These are phyloP conservation scores for Montipora capitata DNA, from an alignment of 92 coral and sea anemone species.

Conservation along the genomic window DNA sequence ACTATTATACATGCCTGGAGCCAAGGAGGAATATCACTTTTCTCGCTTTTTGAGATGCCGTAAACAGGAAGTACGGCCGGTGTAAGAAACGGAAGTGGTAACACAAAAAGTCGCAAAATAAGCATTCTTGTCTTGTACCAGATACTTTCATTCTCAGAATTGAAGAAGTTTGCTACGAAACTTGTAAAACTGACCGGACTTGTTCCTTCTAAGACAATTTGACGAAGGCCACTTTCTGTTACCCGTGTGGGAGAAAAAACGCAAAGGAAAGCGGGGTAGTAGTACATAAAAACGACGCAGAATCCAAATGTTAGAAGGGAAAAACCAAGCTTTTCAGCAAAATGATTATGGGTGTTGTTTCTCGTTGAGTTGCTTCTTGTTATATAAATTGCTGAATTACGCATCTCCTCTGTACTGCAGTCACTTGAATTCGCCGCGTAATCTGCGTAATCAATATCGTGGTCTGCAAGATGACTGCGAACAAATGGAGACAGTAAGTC, in stretches of 20 bases:
- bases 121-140: neutral
- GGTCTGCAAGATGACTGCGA: neutral
- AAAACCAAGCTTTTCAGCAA: neutral
- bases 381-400: neutral
- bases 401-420: neutral
- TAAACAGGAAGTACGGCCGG: neutral
- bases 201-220: constrained; percentile 10
- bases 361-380: neutral
- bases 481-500: neutral
- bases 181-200: constrained; percentile 28
- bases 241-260: constrained; percentile 12
- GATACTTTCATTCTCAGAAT: neutral
- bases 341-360: neutral
- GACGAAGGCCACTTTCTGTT: constrained; percentile 21
- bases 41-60: neutral
- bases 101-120: neutral
- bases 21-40: neutral
- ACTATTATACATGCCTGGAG: neutral
- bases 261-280: constrained; percentile 14
- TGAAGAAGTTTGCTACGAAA: neutral
- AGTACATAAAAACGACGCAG: neutral
- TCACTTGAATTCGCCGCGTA: neutral
- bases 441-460: neutral
- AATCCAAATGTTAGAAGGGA: neutral
- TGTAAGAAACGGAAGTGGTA: neutral